Evolutionary conservation across 23 tunicate species (phyloP).

Genomic region (Trididemnum clinides): DNA sequence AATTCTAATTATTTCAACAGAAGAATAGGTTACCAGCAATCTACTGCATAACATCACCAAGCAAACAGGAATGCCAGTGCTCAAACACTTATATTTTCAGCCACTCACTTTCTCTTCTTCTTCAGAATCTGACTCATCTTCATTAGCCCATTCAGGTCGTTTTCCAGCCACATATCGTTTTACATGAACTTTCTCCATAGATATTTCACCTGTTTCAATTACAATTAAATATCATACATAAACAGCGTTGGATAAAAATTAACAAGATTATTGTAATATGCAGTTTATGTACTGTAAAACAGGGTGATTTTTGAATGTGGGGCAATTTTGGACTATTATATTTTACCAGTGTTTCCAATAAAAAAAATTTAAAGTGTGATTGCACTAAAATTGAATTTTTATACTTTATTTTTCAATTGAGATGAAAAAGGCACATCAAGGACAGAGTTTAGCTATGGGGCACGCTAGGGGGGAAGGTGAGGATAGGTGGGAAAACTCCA

Average conservation of each 20-base stretch:
- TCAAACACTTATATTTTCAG: too few species aligned
- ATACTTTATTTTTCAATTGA: background rate
- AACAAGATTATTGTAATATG: too few species aligned
- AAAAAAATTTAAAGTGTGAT: background rate
- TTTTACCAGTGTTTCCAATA: background rate
- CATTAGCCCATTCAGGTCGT: conserved; percentile 95
- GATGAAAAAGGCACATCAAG: background rate
- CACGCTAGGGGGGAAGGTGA: background rate
- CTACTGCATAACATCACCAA: too few species aligned
- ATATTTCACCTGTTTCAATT: conserved; percentile 93
- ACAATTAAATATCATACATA: too few species aligned
- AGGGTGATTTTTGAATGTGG: background rate
- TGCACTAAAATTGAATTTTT: background rate
- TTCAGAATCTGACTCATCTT: conserved; percentile 60
- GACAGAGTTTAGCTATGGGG: background rate
- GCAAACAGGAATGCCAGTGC: too few species aligned
- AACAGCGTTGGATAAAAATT: too few species aligned
- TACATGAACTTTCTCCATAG: conserved; percentile 97
- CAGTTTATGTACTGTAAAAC: too few species aligned
- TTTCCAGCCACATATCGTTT: conserved; percentile 93
- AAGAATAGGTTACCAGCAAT: too few species aligned
- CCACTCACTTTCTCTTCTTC: conserved; percentile 82
- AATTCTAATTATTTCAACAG: too few species aligned
- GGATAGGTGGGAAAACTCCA: too few species aligned
- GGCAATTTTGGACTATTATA: background rate